Conservation (phyloP, 1,140 invertebrate genomes). For the Lucilia sericata region DNA sequence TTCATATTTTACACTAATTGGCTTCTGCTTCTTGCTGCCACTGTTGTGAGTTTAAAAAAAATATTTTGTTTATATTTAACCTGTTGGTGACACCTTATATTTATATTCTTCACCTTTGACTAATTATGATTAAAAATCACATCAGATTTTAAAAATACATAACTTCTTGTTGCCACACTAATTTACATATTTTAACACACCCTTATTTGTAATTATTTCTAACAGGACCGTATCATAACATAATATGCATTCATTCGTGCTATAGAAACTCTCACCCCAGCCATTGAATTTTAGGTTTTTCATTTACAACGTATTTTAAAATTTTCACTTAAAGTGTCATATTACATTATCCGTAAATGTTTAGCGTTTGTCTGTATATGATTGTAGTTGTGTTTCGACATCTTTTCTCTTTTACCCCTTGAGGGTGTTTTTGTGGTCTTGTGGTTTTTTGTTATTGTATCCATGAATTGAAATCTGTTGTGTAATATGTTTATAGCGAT, state of each 20-base stretch:
- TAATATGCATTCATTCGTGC: background rate
- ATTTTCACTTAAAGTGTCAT: slow-evolving; percentile 39
- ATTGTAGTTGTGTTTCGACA: background rate
- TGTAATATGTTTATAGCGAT: slow-evolving; percentile 4
- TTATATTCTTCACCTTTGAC: background rate
- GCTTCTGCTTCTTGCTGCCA: background rate
- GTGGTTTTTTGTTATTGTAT: slow-evolving; percentile 21
- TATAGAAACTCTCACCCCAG: background rate
- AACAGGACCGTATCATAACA: background rate
- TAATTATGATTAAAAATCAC: slow-evolving; percentile 36
- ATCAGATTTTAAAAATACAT: background rate
- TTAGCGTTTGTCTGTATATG: background rate
- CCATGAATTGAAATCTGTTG: background rate
- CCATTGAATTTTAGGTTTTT: background rate
- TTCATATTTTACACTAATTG: slow-evolving; percentile 10
- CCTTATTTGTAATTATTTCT: slow-evolving; percentile 10
- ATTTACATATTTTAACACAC: slow-evolving; percentile 4
- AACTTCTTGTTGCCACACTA: background rate
- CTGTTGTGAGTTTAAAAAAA: background rate
- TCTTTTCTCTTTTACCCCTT: background rate
- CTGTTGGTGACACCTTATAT: slow-evolving; percentile 38
- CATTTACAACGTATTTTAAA: background rate
- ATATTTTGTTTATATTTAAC: slow-evolving; percentile 4
- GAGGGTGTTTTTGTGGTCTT: slow-evolving; percentile 7
- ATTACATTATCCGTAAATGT: background rate